Conservation (phyloP, 2,888 invertebrate genomes). For the Brachypalpus laphriformis region DNA sequence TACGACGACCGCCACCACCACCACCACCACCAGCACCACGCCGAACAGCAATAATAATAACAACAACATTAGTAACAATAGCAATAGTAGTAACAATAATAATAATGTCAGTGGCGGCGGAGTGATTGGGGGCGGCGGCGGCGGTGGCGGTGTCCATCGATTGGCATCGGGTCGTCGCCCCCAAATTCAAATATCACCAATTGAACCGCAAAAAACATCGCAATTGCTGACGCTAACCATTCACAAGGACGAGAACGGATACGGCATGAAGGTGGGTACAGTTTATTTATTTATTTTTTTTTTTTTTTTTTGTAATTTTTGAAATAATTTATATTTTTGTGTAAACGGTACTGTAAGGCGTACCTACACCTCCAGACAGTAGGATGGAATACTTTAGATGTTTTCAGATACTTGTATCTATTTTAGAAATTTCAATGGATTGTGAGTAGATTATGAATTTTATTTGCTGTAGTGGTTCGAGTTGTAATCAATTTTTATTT, state of each 20-base stretch:
- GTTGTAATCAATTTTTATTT: not conserved
- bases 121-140: constrained; percentile 74
- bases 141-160: constrained; percentile 75
- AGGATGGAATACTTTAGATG: not conserved
- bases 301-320: constrained; percentile 8
- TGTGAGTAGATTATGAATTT: not conserved
- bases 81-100: constrained; percentile 69
- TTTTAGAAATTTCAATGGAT: constrained; percentile 1
- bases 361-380: not conserved
- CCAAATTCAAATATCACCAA: constrained; percentile 78
- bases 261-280: constrained; percentile 82
- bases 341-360: not conserved
- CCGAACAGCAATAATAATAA: constrained; percentile 48
- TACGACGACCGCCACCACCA: not conserved
- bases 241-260: constrained; percentile 82
- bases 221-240: constrained; percentile 82
- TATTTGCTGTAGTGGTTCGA: not conserved
- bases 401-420: not conserved
- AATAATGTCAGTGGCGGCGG: constrained; percentile 72
- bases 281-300: constrained; percentile 15
- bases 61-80: constrained; percentile 59
- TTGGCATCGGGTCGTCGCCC: constrained; percentile 78
- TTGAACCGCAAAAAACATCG: constrained; percentile 80
- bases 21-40: constrained; percentile 25
- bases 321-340: constrained; percentile 9